phyloP scores from a whole-genome alignment of 1,140 invertebrate species.

The Zaprionus gabonicus region DNA sequence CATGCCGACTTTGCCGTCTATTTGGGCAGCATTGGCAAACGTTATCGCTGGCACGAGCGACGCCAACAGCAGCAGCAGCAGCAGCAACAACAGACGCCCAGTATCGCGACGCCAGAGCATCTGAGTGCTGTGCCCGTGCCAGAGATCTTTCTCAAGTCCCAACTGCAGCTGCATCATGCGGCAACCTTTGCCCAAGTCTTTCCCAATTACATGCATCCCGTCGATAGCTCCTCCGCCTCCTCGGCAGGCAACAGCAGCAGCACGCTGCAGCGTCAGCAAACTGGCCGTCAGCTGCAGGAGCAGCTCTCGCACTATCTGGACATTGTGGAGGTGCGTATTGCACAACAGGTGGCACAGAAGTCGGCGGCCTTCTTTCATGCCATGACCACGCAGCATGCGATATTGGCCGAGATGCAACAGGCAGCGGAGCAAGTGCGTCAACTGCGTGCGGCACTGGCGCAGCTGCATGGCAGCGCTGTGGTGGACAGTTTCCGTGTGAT shows the following conservation, averaged over 20 bases:
- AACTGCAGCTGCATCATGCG: conserved; percentile 92
- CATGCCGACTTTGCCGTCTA: conserved; percentile 95
- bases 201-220: conserved; percentile 86
- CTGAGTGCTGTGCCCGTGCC: conserved; percentile 92
- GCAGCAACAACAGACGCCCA: conserved; percentile 46
- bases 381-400: conserved; percentile 97
- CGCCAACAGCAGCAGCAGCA: conserved; percentile 61
- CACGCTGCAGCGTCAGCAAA: conserved; percentile 79
- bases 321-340: conserved; percentile 97
- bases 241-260: neutral
- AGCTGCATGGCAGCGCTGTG: conserved; percentile 92
- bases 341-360: conserved; percentile 96
- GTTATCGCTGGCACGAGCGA: conserved; percentile 86
- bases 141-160: conserved; percentile 93
- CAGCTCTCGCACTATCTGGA: conserved; percentile 97
- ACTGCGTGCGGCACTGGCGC: conserved; percentile 89
- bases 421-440: conserved; percentile 92
- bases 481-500: conserved; percentile 92
- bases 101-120: conserved; percentile 84
- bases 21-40: conserved; percentile 90
- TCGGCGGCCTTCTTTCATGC: conserved; percentile 98
- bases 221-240: conserved; percentile 59
- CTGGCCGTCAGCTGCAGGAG: conserved; percentile 86
- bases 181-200: conserved; percentile 95
- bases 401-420: conserved; percentile 94